Percentiles rank a stretch among this genome's conserved stretches.
These are phyloP conservation scores for Halictus quadricinctus DNA, from an alignment of 2,888 invertebrate genomes.

Conservation along the genomic window DNA sequence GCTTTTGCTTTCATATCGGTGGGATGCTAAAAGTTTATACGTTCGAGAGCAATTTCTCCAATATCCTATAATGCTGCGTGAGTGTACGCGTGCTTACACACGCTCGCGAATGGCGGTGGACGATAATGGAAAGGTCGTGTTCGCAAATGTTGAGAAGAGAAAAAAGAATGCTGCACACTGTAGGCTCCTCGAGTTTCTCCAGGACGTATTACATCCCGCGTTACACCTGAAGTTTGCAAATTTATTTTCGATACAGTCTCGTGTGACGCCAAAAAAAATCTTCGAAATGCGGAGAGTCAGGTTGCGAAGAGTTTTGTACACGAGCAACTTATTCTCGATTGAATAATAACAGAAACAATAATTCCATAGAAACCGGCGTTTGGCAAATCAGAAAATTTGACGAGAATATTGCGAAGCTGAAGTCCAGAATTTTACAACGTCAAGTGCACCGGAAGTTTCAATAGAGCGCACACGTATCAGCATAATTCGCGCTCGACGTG, in stretches of 20 bases:
- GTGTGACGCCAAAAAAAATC: background rate
- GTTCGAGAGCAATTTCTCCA: slow-evolving; percentile 52
- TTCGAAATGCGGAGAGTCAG: background rate
- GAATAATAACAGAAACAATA: background rate
- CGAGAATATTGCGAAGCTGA: background rate
- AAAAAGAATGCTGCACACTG: slow-evolving; percentile 28
- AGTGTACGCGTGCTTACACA: slow-evolving; percentile 23
- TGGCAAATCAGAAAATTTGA: background rate
- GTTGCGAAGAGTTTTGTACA: background rate
- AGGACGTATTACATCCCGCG: slow-evolving; percentile 24
- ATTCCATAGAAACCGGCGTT: background rate
- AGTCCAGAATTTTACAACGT: background rate
- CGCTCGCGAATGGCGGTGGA: slow-evolving; percentile 28
- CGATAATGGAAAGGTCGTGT: slow-evolving; percentile 64
- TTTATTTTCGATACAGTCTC: background rate
- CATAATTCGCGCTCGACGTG: slow-evolving; percentile 14
- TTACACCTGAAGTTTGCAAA: slow-evolving; percentile 33
- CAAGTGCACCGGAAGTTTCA: slow-evolving; percentile 37
- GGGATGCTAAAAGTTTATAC: slow-evolving; percentile 52
- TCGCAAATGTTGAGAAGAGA: slow-evolving; percentile 48
- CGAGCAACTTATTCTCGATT: background rate
- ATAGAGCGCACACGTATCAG: slow-evolving; percentile 27
- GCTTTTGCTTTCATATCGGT: slow-evolving; percentile 29
- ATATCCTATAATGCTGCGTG: slow-evolving; percentile 51
- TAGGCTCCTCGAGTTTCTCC: slow-evolving; percentile 35